These are phyloP conservation scores for Scaptomyza pallida DNA, from an alignment of 1,140 invertebrate genomes.

Conservation along the genomic window DNA sequence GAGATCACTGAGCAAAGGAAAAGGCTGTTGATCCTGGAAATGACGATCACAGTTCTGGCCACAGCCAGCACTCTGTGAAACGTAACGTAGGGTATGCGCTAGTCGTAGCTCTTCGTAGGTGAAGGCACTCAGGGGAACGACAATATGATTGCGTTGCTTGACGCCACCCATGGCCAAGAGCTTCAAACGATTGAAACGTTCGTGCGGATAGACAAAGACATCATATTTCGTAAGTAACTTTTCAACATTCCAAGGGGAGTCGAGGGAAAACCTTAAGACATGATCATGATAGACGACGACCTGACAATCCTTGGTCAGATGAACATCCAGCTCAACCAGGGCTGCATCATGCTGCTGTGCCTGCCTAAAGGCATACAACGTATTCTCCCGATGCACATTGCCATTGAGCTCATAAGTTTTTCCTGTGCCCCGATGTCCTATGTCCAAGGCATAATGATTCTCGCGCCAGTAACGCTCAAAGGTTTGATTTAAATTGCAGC, in stretches of 20 bases:
- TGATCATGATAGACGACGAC: conserved; percentile 69
- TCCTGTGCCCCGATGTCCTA: conserved; percentile 62
- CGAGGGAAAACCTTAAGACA: conserved; percentile 36
- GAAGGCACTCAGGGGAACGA: conserved; percentile 48
- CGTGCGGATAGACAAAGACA: conserved; percentile 43
- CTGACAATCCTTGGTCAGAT: conserved; percentile 62
- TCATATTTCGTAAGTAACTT: conserved; percentile 30
- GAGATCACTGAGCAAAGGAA: conserved; percentile 92
- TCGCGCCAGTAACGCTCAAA: conserved; percentile 50
- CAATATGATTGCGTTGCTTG: conserved; percentile 20
- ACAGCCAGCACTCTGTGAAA: not conserved
- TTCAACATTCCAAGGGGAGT: not conserved
- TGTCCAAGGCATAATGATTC: conserved; percentile 27
- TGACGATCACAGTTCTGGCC: conserved; percentile 89
- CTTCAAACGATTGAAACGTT: conserved; percentile 35
- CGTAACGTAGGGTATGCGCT: conserved; percentile 20
- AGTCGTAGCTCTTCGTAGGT: conserved; percentile 45
- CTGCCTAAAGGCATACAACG: conserved; percentile 44
- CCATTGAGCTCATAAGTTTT: conserved; percentile 23
- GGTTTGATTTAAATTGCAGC: conserved; percentile 22
- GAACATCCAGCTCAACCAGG: conserved; percentile 73
- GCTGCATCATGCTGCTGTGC: conserved; percentile 42
- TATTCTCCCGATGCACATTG: conserved; percentile 64
- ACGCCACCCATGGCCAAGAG: conserved; percentile 47
- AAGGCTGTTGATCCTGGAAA: conserved; percentile 93